Base-by-base conservation (phyloP, 2,797 vertebrate species). In the Prunella strophiata region DNA sequence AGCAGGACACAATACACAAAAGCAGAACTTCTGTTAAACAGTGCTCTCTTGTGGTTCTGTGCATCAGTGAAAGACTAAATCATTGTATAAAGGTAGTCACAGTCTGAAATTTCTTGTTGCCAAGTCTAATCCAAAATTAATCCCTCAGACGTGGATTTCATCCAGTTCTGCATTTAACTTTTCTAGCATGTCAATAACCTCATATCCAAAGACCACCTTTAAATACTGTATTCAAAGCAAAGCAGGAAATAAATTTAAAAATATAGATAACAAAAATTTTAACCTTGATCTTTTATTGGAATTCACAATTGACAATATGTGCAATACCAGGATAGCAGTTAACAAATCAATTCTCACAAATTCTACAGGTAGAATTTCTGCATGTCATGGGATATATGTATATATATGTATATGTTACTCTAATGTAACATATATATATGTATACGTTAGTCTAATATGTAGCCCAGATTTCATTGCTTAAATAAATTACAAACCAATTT, bases 41-140 rank as follows among this genome's bases (percentile, higher is more conserved):
- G 97, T 94, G 92, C 98, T 97, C 98, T 97, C 98, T 98, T 97
- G 98, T 98, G 98, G 98, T 89, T 93, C 74, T 79, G 57, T 61
- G 58, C 75, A 84, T 77, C 89, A 89, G 10, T 85, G 82, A 88
- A 93, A 93, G 85, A 86, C 27, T 88, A 92, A 97, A 97, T 89
- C 74, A 65, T 23, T 78, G 32, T 42, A 68, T 21, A 85, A 81
- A 79, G 21, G 29, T 92, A 93, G 65, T 52, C 59, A 72, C 13
- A 73, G 55, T 34, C 11, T 78, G 63, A 91, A 91, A 93, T 57
- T 52, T 88, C 75, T 91, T 72, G 34, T 84, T 50, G 15, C 71
- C 3, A 11, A 61, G 59, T 36, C 43, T 66, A 91, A 40, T 52
- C 93, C 25, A 93, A 73, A 95, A 93, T 79, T 21, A 86, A 89